phyloP scores from a whole-genome alignment of 1,140 invertebrate genomes.

The Probaryconus sp. region DNA sequence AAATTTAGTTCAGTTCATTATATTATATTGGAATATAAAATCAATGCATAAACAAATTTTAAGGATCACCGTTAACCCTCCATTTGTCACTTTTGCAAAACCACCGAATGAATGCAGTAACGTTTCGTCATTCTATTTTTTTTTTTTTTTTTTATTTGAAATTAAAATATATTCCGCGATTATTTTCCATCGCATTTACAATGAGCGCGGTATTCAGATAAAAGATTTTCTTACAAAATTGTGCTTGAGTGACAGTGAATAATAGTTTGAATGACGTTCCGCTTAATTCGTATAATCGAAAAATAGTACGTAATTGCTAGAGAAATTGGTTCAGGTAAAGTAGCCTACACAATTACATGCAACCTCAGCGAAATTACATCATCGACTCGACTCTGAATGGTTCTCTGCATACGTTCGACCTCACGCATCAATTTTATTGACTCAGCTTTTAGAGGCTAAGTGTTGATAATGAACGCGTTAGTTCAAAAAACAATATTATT shows the following conservation, averaged over 20 bases:
- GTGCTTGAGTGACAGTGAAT: conserved; percentile 10
- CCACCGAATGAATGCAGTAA: too few relatives aligned
- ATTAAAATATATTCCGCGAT: too few relatives aligned
- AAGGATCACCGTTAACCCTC: too few relatives aligned
- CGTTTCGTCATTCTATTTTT: too few relatives aligned
- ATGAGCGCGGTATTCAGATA: neutral
- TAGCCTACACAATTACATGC: conserved; percentile 27
- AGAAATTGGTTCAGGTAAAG: conserved; percentile 43
- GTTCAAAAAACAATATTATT: neutral
- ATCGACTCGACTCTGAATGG: conserved; percentile 16
- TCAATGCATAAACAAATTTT: too few relatives aligned
- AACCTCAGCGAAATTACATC: conserved; percentile 33
- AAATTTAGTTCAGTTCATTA: too few relatives aligned
- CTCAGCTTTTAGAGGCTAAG: conserved; percentile 20
- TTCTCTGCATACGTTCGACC: conserved; percentile 23
- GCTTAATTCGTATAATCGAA: conserved; percentile 32
- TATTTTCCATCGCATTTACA: conserved; percentile 6
- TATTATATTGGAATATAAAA: too few relatives aligned
- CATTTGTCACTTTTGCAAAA: too few relatives aligned
- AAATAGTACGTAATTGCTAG: conserved; percentile 29
- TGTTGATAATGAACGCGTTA: conserved; percentile 16
- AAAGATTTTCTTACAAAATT: neutral
- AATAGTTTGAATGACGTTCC: conserved; percentile 19
- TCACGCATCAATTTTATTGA: conserved; percentile 39
- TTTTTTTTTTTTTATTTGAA: neutral